Percentiles rank a stretch among this genome's conserved stretches.
Conservation (phyloP, 2,113 vertebrate species). For the Xiphophorus hellerii region DNA sequence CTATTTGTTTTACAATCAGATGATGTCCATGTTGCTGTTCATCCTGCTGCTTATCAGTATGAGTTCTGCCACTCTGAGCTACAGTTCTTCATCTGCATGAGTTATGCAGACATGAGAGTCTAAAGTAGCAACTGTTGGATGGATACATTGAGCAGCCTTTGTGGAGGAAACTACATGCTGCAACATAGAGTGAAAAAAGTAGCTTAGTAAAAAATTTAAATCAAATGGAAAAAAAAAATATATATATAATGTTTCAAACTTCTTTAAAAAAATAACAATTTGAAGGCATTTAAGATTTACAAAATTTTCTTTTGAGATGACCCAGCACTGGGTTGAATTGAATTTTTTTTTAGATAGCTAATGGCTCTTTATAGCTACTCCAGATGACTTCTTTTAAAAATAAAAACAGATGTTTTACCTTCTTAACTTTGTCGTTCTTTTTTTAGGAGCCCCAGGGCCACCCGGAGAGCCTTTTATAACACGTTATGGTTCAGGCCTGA, state of each 20-base stretch:
- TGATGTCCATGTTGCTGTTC: neutral
- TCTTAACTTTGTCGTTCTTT: neutral
- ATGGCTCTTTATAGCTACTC: neutral
- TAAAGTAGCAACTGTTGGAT: neutral
- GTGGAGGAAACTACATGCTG: neutral
- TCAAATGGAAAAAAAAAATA: no score
- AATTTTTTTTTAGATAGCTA: neutral
- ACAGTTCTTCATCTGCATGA: neutral
- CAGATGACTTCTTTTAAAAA: neutral
- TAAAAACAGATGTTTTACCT: neutral
- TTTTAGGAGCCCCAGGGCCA: conserved; percentile 90
- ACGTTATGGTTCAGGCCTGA: conserved; percentile 90
- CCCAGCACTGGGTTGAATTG: neutral
- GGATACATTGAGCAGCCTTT: neutral
- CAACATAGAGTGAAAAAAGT: neutral
- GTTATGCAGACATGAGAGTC: neutral
- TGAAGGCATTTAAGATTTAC: neutral
- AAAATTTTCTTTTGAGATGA: neutral
- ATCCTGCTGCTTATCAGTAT: neutral
- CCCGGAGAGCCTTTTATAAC: conserved; percentile 94
- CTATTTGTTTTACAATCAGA: neutral
- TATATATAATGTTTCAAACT: no score
- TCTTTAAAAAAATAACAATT: neutral
- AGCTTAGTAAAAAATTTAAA: no score
- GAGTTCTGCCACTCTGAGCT: neutral